Evolutionary conservation across 2,888 invertebrate species (phyloP), one percentile per base, ranked within the genome.

Genomic region (Cephus spinipes): DNA sequence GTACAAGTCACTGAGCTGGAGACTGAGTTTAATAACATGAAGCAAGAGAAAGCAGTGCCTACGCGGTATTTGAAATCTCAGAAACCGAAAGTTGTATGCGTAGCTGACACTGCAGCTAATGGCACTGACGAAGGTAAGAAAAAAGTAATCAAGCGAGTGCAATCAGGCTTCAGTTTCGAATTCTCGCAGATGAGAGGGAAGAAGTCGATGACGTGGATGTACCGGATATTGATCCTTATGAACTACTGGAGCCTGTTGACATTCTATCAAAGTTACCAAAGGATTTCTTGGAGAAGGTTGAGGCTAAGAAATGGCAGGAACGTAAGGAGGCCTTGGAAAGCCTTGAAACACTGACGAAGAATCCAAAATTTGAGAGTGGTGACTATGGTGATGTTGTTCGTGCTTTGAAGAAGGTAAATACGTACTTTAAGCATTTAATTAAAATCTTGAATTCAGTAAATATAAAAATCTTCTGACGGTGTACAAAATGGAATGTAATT

Each of bases 221-320:
- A 35, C 91, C 88, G 71, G 96, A 96, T 79, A 93, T 98, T 76
- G 99, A 99, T 92, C 96, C 98, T 0, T 97, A 96, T 91, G 99
- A 99, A 78, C 92, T 98, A 0, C 92, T 98, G 40, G 97, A 97
- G 85, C 97, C 99, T 0, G 98, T 98, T 74, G 98, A 99, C 89
- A 97, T 99, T 83, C 91, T 99, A 0, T 96, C 97, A 0, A 97
- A 98, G 90, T 92, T 99, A 68, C 98, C 99, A 0, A 97, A 98
- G 92, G 98, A 99, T 91, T 99, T 99, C 91, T 98, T 96, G 89
- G 98, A 98, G 4, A 97, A 98, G 90, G 91, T 97, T 4, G 98
- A 99, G 87, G 97, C 97, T 0, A 98, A 98, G 91, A 99, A 98
- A 89, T 99, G 98, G 99, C 97, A 97, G 89, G 97, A 99, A 79